phyloP scores from a whole-genome alignment of 2,797 vertebrate species.

The Aeoliscus strigatus region DNA sequence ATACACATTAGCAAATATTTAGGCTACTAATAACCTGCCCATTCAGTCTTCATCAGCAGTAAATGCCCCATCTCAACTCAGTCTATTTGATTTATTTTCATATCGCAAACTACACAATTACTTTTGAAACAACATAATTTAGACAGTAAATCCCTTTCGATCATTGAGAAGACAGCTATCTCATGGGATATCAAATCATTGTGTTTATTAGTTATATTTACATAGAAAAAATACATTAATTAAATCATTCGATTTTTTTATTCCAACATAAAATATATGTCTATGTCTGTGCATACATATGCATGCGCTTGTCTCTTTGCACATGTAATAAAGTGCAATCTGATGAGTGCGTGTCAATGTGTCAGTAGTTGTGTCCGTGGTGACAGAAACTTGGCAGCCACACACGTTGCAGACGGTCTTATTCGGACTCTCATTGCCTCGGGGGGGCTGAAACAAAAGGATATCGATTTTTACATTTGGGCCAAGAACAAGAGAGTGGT shows the following conservation, averaged over 20 bases:
- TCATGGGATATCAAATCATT: no score
- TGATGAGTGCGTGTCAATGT: slow-evolving; percentile 57
- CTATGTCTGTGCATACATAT: slow-evolving; percentile 7
- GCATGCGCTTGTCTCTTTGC: slow-evolving; percentile 10
- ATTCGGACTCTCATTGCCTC: slow-evolving; percentile 62
- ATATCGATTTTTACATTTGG: slow-evolving; percentile 72
- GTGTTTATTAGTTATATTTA: no score
- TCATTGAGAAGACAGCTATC: no score
- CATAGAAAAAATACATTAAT: no score
- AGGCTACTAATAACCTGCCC: no score
- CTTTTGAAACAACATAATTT: no score
- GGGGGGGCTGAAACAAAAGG: slow-evolving; percentile 56
- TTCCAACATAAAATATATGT: no score
- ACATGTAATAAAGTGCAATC: slow-evolving; percentile 33
- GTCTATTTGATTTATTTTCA: slow-evolving; percentile 28
- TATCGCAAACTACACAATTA: no score
- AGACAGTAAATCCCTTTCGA: no score
- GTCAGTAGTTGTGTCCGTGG: slow-evolving; percentile 69
- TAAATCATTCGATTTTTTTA: slow-evolving; percentile 1
- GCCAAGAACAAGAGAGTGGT: slow-evolving; percentile 68
- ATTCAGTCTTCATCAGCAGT: slow-evolving; percentile 39
- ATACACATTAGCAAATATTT: no score
- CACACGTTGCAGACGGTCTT: slow-evolving; percentile 48
- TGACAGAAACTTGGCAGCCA: slow-evolving; percentile 66
- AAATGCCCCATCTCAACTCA: slow-evolving; percentile 4